Evolutionary conservation across 2,888 invertebrate species (phyloP), one percentile per base, ranked within the genome.

Genomic region (Ypsolopha scabrella): DNA sequence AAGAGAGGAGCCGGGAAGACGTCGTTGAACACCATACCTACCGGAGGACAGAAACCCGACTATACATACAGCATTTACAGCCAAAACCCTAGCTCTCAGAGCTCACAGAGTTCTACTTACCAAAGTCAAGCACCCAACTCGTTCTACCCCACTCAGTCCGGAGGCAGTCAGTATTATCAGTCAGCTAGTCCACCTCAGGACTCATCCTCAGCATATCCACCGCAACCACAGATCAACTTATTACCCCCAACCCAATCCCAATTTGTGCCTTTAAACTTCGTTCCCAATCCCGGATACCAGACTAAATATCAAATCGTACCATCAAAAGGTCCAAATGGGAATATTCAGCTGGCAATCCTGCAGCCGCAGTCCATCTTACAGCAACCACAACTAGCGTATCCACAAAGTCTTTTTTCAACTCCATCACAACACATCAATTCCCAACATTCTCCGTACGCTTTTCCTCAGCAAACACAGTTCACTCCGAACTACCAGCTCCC

Each of bases 1-100:
- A 87, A 87, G 57, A 67, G 86, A 54, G 86, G 80, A 9, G 75
- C 71, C 1, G 79, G 72, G 6, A 82, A 82, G 57, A 77, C 70
- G 11, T 71, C 64, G 41, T 54, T 85, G 45, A 87, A 87, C 56
- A 61, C 82, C 0, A 79, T 87, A 7, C 74, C 82, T 1, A 74
- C 78, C 0, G 82, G 83, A 43, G 75, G 75, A 6, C 87, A 85
- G 60, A 87, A 87, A 50, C 76, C 75, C 24, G 87, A 87, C n/a
- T 80, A 80, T 52, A 76, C 78, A 0, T 87, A 83, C 59, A 79
- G 70, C 53, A 72, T 80, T 56, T 86, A 82, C 55, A 57, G 73
- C 1, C 80, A 80, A 58, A 78, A 60, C 47, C 70, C 73, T 1
- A 69, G 60, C 52, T 57, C 66, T 1, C 75, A 72, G 46, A 66